These are phyloP conservation scores for Chrysemys picta DNA, from an alignment of 2,113 vertebrate genomes.

Conservation along the genomic window DNA sequence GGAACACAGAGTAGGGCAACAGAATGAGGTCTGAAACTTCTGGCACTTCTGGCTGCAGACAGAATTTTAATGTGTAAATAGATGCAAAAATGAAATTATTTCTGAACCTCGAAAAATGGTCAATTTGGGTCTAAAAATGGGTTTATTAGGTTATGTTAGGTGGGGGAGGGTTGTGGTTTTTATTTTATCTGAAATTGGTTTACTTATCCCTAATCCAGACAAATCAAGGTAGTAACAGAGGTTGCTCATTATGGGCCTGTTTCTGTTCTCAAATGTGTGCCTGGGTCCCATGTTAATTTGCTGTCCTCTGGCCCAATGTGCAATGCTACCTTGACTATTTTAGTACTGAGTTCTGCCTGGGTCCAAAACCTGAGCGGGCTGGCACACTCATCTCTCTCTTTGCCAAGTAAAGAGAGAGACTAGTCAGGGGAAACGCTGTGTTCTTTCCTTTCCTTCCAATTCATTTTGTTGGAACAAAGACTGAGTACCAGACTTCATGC, in stretches of 20 bases:
- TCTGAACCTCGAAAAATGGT: background rate
- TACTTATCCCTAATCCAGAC: background rate
- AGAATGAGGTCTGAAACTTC: constrained; percentile 15
- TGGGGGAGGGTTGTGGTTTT: background rate
- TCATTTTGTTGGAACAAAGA: background rate
- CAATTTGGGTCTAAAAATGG: background rate
- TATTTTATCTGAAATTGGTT: constrained; percentile 6
- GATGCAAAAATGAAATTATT: background rate
- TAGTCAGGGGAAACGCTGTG: background rate
- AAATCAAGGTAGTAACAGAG: background rate
- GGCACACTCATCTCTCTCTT: constrained; percentile 4
- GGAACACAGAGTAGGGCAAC: background rate
- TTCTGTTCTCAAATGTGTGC: background rate
- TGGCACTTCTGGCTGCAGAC: background rate
- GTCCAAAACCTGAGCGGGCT: background rate
- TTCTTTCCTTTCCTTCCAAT: background rate
- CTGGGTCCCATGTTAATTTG: background rate
- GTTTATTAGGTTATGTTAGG: background rate
- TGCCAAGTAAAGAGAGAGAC: background rate
- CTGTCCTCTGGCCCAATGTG: background rate
- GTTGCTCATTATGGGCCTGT: background rate
- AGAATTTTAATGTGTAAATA: background rate
- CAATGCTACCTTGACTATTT: background rate
- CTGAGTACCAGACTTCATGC: background rate
- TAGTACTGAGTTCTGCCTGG: background rate